Evolutionary conservation across 92 coral and sea anemone species (phyloP).

Genomic region (Porites divaricata): DNA sequence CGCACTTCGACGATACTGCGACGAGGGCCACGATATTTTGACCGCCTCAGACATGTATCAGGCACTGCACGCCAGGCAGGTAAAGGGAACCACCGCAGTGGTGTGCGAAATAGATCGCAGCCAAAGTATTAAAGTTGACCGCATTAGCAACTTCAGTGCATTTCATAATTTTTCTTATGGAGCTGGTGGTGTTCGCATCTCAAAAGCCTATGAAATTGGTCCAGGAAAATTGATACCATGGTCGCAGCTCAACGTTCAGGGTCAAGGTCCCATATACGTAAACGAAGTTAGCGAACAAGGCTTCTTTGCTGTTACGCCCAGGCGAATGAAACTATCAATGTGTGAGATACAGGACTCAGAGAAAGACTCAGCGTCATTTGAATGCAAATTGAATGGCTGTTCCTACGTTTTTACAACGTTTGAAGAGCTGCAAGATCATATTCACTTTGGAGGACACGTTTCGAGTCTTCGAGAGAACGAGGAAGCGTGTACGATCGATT

Average conservation of each 20-base stretch:
- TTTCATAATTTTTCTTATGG: too few relatives aligned
- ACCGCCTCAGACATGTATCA: conserved; percentile 61
- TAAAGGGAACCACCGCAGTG: conserved; percentile 70
- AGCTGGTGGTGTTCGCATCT: too few relatives aligned
- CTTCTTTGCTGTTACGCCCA: too few relatives aligned
- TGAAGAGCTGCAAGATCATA: conserved; percentile 64
- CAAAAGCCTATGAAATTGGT: too few relatives aligned
- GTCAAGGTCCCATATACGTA: too few relatives aligned
- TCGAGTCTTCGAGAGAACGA: conserved; percentile 14
- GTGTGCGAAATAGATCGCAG: conserved; percentile 65
- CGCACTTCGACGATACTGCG: conserved; percentile 54
- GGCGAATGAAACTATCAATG: too few relatives aligned
- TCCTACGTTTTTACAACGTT: conserved; percentile 41
- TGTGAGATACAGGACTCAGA: conserved; percentile 10
- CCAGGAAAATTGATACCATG: too few relatives aligned
- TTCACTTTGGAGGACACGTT: conserved; percentile 49
- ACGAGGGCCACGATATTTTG: conserved; percentile 69
- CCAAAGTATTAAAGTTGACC: too few relatives aligned
- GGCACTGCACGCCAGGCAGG: conserved; percentile 65
- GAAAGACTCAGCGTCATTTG: conserved; percentile 45
- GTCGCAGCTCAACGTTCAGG: too few relatives aligned
- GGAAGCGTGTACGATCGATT: conserved; percentile 64
- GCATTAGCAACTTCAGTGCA: too few relatives aligned
- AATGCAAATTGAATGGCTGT: conserved; percentile 67
- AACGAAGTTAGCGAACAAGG: too few relatives aligned